phyloP scores from a whole-genome alignment of 2,888 invertebrate genomes.

The Meteorus colon region DNA sequence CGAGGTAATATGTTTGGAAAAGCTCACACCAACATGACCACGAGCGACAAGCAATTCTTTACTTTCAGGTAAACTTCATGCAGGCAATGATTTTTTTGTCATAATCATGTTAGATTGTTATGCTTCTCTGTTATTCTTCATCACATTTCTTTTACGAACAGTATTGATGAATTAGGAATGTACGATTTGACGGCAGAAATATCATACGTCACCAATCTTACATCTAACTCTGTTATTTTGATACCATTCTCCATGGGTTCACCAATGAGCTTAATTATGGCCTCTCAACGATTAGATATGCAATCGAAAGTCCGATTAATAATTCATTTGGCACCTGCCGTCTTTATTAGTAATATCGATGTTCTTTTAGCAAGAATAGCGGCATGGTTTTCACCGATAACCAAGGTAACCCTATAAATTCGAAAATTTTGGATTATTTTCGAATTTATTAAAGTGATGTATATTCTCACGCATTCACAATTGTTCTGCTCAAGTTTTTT shows the following conservation, averaged over 20 bases:
- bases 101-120: not conserved
- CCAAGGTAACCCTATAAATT: not conserved
- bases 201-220: slow-evolving; percentile 79
- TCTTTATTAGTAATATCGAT: slow-evolving; percentile 77
- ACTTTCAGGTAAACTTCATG: slow-evolving; percentile 73
- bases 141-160: slow-evolving; percentile 60
- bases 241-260: slow-evolving; percentile 88
- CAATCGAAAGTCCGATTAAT: slow-evolving; percentile 80
- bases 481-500: not conserved
- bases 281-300: slow-evolving; percentile 79
- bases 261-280: slow-evolving; percentile 81
- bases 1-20: slow-evolving; percentile 45
- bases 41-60: slow-evolving; percentile 77
- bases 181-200: slow-evolving; percentile 88
- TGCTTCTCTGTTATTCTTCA: not conserved
- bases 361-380: not conserved
- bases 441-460: slow-evolving; percentile 42
- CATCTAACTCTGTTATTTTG: slow-evolving; percentile 81
- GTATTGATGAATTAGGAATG: slow-evolving; percentile 88
- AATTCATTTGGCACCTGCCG: slow-evolving; percentile 79
- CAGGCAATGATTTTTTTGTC: too few relatives aligned
- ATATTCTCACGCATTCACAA: slow-evolving; percentile 54
- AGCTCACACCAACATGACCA: slow-evolving; percentile 59
- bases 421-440: too few relatives aligned
- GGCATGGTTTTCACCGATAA: not conserved